Evolutionary conservation across 2,797 vertebrate genomes (phyloP), one percentile per base, ranked within the genome.

Genomic region (Myotis daubentonii): DNA sequence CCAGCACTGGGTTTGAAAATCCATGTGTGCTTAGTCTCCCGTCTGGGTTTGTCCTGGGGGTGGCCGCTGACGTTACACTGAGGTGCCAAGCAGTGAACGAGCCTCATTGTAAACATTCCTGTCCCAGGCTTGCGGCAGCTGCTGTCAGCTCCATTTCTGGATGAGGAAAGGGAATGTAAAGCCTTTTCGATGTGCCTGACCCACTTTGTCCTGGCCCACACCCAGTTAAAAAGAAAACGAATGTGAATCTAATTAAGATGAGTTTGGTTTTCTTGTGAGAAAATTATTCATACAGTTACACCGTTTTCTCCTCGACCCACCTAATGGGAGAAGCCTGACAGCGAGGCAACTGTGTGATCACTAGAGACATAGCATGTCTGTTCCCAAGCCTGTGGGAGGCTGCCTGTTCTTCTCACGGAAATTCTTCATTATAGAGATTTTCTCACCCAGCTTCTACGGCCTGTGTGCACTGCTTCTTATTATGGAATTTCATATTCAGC

Each of bases 251-350:
- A 86, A 22, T 38, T 91, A 53, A 85, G 92, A 72, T 83, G 17
- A 33, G 47, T 68, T 87, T 89, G n/a, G 1, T 74, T 95, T 90
- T 87, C 84, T 86, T 70, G 94, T 70, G 25, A 82, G 49, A 79
- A 92, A 92, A 74, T 87, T 51, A 8, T 89, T 93, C 65, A 3
- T 79, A 9, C 22, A 47, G 20, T 80, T 87, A 30, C 78, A 81
- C 79, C 11, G 6, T 57, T 71, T 91, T 55, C 44, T 85, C 6
- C 28, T 90, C 66, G 7, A 51, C 44, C 25, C 70, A 10, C 65
- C 33, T 65, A 8, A 38, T 41, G 57, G 12, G 53, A 19, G 47
- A 80, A 75, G 19, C 47, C 85, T 65, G n/a, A 72, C 33, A 41
- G 5, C 41, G 5, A 33, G 41, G 5, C 30, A 53, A 49, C 16